phyloP scores from a whole-genome alignment of 2,797 vertebrate species.

The Phylloscopus collybita region DNA sequence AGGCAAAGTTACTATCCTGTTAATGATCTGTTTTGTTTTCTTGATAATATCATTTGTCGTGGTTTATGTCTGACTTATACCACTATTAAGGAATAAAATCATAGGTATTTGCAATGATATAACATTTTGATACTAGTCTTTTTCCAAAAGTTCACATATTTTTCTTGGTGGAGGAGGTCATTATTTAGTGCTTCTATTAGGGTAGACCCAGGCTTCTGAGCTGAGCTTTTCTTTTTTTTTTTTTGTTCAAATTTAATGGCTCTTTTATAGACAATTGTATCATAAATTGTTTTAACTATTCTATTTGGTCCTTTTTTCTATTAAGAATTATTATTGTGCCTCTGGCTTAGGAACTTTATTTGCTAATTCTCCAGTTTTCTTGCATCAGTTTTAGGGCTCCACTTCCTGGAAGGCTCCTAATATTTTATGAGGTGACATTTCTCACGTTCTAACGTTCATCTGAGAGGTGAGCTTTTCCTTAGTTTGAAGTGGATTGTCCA shows the following conservation, averaged over 20 bases:
- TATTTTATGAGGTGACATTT: not conserved
- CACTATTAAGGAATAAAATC: not conserved
- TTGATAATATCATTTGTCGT: not conserved
- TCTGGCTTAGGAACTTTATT: constrained; percentile 12
- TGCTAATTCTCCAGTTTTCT: not conserved
- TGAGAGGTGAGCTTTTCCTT: not conserved
- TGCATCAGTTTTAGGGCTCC: not conserved
- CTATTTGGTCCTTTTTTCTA: constrained; percentile 22
- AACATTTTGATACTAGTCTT: constrained; percentile 1
- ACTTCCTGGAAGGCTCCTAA: not conserved
- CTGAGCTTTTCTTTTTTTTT: not conserved
- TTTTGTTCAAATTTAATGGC: constrained; percentile 9
- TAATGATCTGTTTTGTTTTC: constrained; percentile 19
- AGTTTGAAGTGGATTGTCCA: not conserved
- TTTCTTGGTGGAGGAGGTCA: constrained; percentile 12
- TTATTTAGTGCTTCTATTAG: constrained; percentile 52
- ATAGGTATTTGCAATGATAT: not conserved
- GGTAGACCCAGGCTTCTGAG: not conserved
- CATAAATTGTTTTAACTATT: constrained; percentile 56
- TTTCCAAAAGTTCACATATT: constrained; percentile 12
- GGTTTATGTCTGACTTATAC: not conserved
- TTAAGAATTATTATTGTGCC: constrained; percentile 43
- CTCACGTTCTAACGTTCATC: not conserved
- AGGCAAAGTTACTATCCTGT: not conserved
- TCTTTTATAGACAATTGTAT: constrained; percentile 30